These are phyloP conservation scores for Petrocephalus zakoni DNA, from an alignment of 2,113 vertebrate species.

Conservation along the genomic window DNA sequence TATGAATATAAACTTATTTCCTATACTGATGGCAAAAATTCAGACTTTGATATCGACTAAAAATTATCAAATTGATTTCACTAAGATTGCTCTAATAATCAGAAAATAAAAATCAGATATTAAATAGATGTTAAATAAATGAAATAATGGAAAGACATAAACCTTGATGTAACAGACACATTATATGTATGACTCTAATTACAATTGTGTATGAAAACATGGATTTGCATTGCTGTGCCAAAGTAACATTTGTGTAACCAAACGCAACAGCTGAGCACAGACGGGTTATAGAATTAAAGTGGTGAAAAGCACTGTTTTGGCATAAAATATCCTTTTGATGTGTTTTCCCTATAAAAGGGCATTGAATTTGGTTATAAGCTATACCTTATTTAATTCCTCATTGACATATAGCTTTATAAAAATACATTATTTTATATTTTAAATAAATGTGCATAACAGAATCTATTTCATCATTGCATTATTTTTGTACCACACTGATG, in stretches of 20 bases:
- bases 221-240: not conserved
- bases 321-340: not conserved
- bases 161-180: not conserved
- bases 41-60: not conserved
- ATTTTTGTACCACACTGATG: not conserved
- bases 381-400: not conserved
- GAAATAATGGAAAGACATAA: not conserved
- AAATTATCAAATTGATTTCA: not conserved
- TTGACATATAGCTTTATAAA: not conserved
- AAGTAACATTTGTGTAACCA: not conserved
- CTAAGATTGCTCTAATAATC: not conserved
- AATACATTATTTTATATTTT: not conserved
- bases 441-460: not conserved
- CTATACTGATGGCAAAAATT: not conserved
- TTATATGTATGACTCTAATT: not conserved
- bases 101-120: not conserved
- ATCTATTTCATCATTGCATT: not conserved
- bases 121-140: not conserved
- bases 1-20: not conserved
- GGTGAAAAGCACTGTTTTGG: not conserved
- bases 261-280: not conserved
- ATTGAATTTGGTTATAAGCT: not conserved
- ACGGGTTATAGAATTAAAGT: not conserved
- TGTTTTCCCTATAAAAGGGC: not conserved
- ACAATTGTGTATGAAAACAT: not conserved